Evolutionary conservation across 2,797 vertebrate species (phyloP).

Genomic region (Sebastes paucispinis): DNA sequence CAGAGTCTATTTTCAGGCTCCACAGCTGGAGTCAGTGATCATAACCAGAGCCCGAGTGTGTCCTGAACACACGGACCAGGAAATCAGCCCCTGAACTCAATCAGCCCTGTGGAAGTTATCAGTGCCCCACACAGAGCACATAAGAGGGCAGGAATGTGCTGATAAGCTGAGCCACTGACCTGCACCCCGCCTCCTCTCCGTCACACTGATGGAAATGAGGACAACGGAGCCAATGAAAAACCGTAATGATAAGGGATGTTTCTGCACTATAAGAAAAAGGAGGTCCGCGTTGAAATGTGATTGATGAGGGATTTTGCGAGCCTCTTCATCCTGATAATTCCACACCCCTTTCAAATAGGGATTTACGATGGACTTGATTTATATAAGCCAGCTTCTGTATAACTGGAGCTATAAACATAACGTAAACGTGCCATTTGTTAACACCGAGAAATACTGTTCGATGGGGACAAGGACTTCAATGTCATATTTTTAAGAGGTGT

Average conservation of each 20-base stretch:
- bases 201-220: conserved; percentile 68
- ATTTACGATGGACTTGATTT: conserved; percentile 61
- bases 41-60: conserved; percentile 57
- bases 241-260: conserved; percentile 61
- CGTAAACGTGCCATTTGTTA: conserved; percentile 36
- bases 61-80: conserved; percentile 54
- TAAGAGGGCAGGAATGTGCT: conserved; percentile 75
- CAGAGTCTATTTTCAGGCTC: conserved; percentile 43
- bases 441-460: not conserved
- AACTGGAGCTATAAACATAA: conserved; percentile 24
- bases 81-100: conserved; percentile 69
- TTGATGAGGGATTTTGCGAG: conserved; percentile 48
- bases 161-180: conserved; percentile 76
- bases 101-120: conserved; percentile 74
- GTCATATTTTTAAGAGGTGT: conserved; percentile 3
- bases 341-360: conserved; percentile 40
- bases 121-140: conserved; percentile 69
- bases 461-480: conserved; percentile 12
- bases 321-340: conserved; percentile 53
- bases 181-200: conserved; percentile 53
- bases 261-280: conserved; percentile 39
- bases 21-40: conserved; percentile 42
- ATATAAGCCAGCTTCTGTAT: conserved; percentile 24
- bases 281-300: conserved; percentile 49
- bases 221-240: conserved; percentile 64